These are phyloP conservation scores for Papilio xuthus DNA, from an alignment of 1,140 invertebrate genomes.

Conservation along the genomic window DNA sequence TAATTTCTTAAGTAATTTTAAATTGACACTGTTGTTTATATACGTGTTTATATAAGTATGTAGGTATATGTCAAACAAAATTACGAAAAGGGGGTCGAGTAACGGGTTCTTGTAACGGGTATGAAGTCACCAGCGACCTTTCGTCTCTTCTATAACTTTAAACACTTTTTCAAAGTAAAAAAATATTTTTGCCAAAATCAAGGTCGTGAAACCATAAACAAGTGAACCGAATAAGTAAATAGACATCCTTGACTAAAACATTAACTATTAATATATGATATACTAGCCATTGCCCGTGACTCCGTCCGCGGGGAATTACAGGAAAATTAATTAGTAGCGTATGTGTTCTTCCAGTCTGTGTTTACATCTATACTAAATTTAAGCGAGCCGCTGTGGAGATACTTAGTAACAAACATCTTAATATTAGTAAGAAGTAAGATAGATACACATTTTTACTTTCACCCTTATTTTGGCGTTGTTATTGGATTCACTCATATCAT, in stretches of 20 bases:
- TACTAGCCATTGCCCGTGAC: too few species aligned
- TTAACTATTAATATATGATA: background rate
- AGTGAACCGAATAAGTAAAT: background rate
- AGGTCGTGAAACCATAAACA: background rate
- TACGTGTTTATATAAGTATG: conserved; percentile 25
- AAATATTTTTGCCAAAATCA: background rate
- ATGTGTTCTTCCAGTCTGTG: too few species aligned
- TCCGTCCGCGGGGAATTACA: too few species aligned
- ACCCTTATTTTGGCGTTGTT: background rate
- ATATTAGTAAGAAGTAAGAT: background rate
- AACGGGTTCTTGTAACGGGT: conserved; percentile 52
- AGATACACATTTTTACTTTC: background rate
- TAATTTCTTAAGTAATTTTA: conserved; percentile 3
- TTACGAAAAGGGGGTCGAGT: conserved; percentile 52
- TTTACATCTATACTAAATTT: too few species aligned
- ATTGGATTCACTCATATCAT: background rate
- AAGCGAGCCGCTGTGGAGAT: too few species aligned
- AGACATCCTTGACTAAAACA: background rate
- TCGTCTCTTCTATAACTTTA: background rate
- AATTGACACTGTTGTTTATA: conserved; percentile 14
- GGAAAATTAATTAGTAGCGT: too few species aligned
- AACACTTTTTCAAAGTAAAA: background rate
- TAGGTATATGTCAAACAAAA: conserved; percentile 40
- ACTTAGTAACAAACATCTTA: too few species aligned
- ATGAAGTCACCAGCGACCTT: conserved; percentile 45